These are phyloP conservation scores for Drosophila nigromelanica DNA, from an alignment of 1,140 invertebrate species.

Conservation along the genomic window DNA sequence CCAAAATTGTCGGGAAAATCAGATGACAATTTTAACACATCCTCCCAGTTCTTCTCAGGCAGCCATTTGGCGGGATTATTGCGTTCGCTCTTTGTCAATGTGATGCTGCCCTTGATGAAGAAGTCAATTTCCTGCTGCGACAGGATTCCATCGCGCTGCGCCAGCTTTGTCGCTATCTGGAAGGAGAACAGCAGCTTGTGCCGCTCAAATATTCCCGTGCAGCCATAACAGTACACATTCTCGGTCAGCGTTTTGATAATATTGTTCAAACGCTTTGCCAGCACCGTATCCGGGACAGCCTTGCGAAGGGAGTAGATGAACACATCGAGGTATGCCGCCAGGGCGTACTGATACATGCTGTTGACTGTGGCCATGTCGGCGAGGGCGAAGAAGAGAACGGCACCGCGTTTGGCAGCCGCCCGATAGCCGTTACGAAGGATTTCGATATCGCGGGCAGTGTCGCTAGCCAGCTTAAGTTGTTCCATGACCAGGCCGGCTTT, in stretches of 20 bases:
- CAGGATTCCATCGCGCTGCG: conserved; percentile 88
- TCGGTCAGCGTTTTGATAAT: conserved; percentile 93
- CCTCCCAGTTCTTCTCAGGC: conserved; percentile 90
- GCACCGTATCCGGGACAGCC: conserved; percentile 89
- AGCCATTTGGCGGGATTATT: conserved; percentile 90
- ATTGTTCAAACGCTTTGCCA: conserved; percentile 89
- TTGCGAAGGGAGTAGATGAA: conserved; percentile 92
- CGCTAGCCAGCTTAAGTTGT: conserved; percentile 89
- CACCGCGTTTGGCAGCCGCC: conserved; percentile 91
- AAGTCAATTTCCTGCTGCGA: conserved; percentile 92
- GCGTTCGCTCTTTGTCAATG: conserved; percentile 89
- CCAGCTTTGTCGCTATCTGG: conserved; percentile 93
- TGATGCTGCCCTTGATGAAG: conserved; percentile 93
- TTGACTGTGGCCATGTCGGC: conserved; percentile 94
- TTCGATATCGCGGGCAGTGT: conserved; percentile 91
- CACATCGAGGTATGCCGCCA: conserved; percentile 91
- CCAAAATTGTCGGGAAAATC: conserved; percentile 89
- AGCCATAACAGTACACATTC: conserved; percentile 95
- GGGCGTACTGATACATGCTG: conserved; percentile 96
- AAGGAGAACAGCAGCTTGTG: conserved; percentile 96
- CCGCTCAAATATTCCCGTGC: conserved; percentile 94
- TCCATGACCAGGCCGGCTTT: conserved; percentile 91
- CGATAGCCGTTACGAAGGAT: conserved; percentile 92
- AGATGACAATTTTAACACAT: conserved; percentile 88
- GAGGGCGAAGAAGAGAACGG: conserved; percentile 94